Conservation (phyloP, 2,113 vertebrate genomes). For the Hystrix brachyura region DNA sequence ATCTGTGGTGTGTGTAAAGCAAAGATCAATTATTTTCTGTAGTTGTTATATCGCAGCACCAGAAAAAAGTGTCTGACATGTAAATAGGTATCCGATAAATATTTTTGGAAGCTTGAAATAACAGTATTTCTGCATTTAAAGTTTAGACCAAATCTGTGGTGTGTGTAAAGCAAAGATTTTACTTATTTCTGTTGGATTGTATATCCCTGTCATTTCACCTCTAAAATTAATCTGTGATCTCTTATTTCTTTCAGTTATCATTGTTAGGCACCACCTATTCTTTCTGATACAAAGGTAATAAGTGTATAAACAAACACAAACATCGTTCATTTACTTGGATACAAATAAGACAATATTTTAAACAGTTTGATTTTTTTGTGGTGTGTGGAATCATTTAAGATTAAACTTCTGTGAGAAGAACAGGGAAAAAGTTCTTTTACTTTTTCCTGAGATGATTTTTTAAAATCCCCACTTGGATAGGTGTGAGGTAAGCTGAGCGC, state of each 20-base stretch:
- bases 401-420: background rate
- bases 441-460: background rate
- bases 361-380: background rate
- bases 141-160: background rate
- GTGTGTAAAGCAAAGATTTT: background rate
- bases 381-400: background rate
- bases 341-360: constrained; percentile 37
- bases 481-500: background rate
- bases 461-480: background rate
- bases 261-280: background rate
- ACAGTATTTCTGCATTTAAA: background rate
- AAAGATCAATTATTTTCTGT: background rate
- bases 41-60: background rate
- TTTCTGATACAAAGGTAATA: background rate
- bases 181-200: background rate
- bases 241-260: constrained; percentile 11
- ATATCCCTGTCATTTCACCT: background rate
- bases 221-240: constrained; percentile 11
- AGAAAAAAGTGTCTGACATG: background rate
- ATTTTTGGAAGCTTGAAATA: constrained; percentile 34
- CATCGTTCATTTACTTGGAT: constrained; percentile 49
- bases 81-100: background rate
- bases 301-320: background rate
- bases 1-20: background rate
- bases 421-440: background rate